phyloP scores from a whole-genome alignment of 2,797 vertebrate genomes.

The Cryptoprocta ferox region DNA sequence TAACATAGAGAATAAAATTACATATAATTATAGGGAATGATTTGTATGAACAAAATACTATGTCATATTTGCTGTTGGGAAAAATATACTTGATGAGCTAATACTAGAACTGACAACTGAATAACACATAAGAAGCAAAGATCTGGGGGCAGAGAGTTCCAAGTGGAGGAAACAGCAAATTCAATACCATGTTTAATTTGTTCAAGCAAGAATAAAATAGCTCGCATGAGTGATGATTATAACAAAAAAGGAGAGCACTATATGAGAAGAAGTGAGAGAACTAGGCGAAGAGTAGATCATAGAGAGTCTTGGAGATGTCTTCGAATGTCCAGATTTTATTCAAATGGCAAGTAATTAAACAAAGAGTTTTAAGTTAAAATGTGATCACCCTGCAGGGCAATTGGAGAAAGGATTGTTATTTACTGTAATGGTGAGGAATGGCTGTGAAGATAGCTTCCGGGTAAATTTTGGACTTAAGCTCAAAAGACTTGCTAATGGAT shows the following conservation, averaged over 20 bases:
- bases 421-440: not conserved
- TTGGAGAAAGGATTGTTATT: not conserved
- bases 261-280: not conserved
- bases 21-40: not conserved
- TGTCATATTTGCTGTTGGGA: not conserved
- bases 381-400: not conserved
- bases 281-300: not conserved
- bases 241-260: not conserved
- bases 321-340: not conserved
- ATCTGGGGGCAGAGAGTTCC: not conserved
- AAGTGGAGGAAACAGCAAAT: not conserved
- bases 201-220: not conserved
- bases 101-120: not conserved
- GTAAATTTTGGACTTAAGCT: not conserved
- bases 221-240: not conserved
- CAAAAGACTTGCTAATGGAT: not conserved
- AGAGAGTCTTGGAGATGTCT: not conserved
- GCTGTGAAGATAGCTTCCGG: not conserved
- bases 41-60: not conserved
- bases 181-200: not conserved
- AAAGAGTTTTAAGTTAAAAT: not conserved
- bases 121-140: not conserved
- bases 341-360: not conserved
- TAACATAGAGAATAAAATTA: not conserved
- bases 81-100: conserved; percentile 19